A percentile compares a stretch with the other conserved stretches of the same genome.
Conservation (phyloP, 2,888 invertebrate genomes). For the Meteorus colon region DNA sequence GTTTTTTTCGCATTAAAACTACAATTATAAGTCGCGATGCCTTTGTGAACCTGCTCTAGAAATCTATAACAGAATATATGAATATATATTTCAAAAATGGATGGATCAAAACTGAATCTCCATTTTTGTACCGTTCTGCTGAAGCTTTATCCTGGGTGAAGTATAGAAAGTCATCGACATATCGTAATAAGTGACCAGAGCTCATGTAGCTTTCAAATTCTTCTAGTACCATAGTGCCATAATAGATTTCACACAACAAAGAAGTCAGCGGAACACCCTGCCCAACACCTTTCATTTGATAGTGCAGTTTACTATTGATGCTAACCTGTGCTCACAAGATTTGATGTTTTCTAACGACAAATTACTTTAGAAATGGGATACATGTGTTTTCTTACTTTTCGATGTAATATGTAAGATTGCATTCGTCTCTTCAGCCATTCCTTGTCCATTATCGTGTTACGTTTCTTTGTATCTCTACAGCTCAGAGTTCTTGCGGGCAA, state of each 20-base stretch:
- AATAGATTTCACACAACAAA: slow-evolving; percentile 21
- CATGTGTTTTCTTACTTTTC: background rate
- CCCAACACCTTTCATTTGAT: slow-evolving; percentile 19
- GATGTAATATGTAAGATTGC: background rate
- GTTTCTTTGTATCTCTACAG: background rate
- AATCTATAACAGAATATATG: slow-evolving; percentile 13
- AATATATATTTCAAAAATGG: background rate
- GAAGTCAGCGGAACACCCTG: slow-evolving; percentile 24
- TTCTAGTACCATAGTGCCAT: slow-evolving; percentile 5
- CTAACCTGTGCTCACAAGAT: background rate
- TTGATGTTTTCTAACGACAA: background rate
- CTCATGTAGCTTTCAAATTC: slow-evolving; percentile 9
- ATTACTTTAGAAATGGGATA: background rate
- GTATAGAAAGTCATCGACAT: slow-evolving; percentile 34
- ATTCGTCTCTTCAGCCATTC: background rate
- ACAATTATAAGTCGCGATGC: slow-evolving; percentile 13
- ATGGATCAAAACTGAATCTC: background rate
- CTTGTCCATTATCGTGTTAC: background rate
- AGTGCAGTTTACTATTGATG: background rate
- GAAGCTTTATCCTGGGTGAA: background rate
- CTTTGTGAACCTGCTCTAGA: slow-evolving; percentile 4
- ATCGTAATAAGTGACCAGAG: slow-evolving; percentile 7
- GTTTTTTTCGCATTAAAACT: slow-evolving; percentile 6
- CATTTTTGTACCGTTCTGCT: slow-evolving; percentile 3
- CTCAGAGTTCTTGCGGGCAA: background rate